Evolutionary conservation across 2,797 vertebrate genomes (phyloP).

Genomic region (Silurus aristotelis): DNA sequence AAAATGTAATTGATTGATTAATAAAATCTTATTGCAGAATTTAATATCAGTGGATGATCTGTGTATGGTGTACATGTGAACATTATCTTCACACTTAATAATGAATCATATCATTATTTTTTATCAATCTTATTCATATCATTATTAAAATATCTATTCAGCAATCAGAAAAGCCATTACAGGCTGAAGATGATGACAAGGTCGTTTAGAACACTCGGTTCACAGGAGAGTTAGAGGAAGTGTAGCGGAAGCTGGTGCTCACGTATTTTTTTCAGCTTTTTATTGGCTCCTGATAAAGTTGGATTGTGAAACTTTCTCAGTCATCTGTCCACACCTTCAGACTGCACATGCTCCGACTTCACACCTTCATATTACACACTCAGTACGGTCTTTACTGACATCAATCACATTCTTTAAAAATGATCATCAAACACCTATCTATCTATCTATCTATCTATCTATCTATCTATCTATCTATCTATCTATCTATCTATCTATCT

Average conservation of each 20-base stretch:
- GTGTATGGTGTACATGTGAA: neutral
- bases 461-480: no score
- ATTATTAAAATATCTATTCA: neutral
- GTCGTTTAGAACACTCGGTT: no score
- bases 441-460: no score
- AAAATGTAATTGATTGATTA: no score
- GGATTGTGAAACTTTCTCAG: slow-evolving; percentile 13
- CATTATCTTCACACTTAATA: neutral
- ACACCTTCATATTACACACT: neutral
- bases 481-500: no score
- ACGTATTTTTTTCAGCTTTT: slow-evolving; percentile 10
- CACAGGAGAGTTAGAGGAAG: neutral
- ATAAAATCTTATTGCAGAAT: neutral
- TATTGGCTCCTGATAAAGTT: slow-evolving; percentile 38
- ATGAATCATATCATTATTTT: no score
- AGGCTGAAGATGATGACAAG: neutral
- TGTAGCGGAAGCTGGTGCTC: slow-evolving; percentile 33
- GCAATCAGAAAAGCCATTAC: neutral
- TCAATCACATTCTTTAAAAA: no score
- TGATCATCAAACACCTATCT: no score
- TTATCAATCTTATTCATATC: no score
- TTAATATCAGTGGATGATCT: neutral
- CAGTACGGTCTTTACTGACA: neutral
- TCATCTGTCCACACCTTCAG: neutral
- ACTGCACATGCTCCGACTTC: no score